Evolutionary conservation across 1,140 invertebrate species (phyloP).

Genomic region (Diorhabda carinulata): DNA sequence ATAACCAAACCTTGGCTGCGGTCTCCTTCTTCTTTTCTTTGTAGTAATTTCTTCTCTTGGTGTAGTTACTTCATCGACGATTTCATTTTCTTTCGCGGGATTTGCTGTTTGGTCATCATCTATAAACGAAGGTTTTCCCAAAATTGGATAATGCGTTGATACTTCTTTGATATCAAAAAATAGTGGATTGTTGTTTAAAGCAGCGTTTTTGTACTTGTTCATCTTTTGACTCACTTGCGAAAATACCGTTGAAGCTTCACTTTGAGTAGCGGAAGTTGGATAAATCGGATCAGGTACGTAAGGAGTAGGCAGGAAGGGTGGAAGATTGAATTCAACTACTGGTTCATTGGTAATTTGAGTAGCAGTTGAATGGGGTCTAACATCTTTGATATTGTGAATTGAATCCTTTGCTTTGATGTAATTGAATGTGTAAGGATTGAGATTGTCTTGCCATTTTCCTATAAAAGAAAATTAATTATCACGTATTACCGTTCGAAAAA

Average conservation of each 20-base stretch:
- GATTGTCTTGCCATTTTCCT: constrained; percentile 37
- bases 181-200: constrained; percentile 28
- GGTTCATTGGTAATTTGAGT: constrained; percentile 18
- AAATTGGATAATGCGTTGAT: constrained; percentile 46
- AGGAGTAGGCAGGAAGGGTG: constrained; percentile 45
- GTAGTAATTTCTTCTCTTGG: constrained; percentile 23
- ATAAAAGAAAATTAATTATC: constrained; percentile 4
- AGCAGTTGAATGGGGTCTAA: constrained; percentile 14
- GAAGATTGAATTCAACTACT: constrained; percentile 29
- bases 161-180: constrained; percentile 46
- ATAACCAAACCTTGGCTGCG: constrained; percentile 18
- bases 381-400: constrained; percentile 16
- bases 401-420: constrained; percentile 8
- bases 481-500: background rate
- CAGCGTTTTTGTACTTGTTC: constrained; percentile 27
- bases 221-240: constrained; percentile 34
- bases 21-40: constrained; percentile 29
- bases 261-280: constrained; percentile 43
- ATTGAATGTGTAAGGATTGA: constrained; percentile 28
- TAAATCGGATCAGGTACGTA: constrained; percentile 35
- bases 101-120: constrained; percentile 16
- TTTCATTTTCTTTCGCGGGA: constrained; percentile 24
- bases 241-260: constrained; percentile 44
- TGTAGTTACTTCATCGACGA: constrained; percentile 38
- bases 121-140: constrained; percentile 26